A percentile compares a stretch with the other conserved stretches of the same genome.
phyloP scores from a whole-genome alignment of 2,888 invertebrate genomes.

The Drosophila incognita region DNA sequence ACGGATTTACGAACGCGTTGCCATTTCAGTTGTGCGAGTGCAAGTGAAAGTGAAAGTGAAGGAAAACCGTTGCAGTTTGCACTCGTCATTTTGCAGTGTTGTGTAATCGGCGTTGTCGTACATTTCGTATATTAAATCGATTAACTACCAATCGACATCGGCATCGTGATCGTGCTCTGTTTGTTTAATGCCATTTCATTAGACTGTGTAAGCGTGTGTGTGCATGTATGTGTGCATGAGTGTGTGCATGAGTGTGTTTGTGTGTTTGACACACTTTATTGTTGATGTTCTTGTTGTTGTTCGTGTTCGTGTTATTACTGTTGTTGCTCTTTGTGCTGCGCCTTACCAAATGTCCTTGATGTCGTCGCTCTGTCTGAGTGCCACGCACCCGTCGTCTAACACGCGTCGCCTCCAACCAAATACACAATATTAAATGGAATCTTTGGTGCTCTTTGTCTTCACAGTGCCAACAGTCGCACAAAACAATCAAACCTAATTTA shows the following conservation, averaged over 20 bases:
- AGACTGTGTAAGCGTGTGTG: constrained; percentile 5
- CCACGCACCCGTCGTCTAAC: constrained; percentile 40
- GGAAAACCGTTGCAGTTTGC: constrained; percentile 20
- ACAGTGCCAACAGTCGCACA: constrained; percentile 15
- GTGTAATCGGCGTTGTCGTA: constrained; percentile 55
- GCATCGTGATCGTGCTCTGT: constrained; percentile 38
- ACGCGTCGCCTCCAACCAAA: constrained; percentile 34
- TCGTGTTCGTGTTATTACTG: constrained; percentile 39
- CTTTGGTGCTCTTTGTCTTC: constrained; percentile 26
- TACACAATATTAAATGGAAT: constrained; percentile 43
- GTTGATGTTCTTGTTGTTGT: constrained; percentile 1
- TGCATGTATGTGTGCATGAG: constrained; percentile 7
- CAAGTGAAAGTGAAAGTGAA: constrained; percentile 25
- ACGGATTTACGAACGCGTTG: constrained; percentile 3
- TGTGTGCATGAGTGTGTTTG: constrained; percentile 1
- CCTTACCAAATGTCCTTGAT: constrained; percentile 77
- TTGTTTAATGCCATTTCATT: constrained; percentile 3
- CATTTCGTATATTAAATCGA: constrained; percentile 37
- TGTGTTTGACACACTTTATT: constrained; percentile 47
- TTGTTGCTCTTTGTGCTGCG: constrained; percentile 52
- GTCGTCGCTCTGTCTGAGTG: constrained; percentile 76
- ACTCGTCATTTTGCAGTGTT: constrained; percentile 52
- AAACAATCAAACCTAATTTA: constrained; percentile 12
- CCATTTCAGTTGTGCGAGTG: constrained; percentile 15
- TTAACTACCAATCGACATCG: constrained; percentile 45